Evolutionary conservation across 2,888 invertebrate genomes (phyloP).

Genomic region (Tinea trinotella): DNA sequence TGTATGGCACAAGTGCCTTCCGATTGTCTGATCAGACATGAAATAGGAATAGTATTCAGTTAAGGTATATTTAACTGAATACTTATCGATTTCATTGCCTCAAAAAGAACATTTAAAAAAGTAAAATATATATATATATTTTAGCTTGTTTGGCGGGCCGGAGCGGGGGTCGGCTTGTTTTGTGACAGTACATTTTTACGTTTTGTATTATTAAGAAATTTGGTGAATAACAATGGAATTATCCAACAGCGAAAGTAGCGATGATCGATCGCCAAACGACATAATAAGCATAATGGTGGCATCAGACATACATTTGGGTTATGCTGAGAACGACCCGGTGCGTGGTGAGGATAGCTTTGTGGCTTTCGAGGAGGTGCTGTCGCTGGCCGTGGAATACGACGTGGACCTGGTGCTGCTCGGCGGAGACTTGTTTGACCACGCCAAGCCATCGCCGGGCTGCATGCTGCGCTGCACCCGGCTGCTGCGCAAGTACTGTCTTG

Average conservation of each 20-base stretch:
- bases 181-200: too few relatives aligned
- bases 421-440: slow-evolving; percentile 97
- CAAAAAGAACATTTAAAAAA: too few relatives aligned
- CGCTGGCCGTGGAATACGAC: slow-evolving; percentile 65
- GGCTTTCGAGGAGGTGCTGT: slow-evolving; percentile 74
- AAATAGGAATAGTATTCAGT: too few relatives aligned
- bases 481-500: slow-evolving; percentile 78
- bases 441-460: slow-evolving; percentile 87
- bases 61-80: too few relatives aligned
- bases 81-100: too few relatives aligned
- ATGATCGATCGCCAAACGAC: slow-evolving; percentile 62
- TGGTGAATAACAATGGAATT: slow-evolving; percentile 37
- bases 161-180: too few relatives aligned
- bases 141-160: too few relatives aligned
- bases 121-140: too few relatives aligned
- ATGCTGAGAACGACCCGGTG: slow-evolving; percentile 72
- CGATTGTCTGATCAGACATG: too few relatives aligned
- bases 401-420: slow-evolving; percentile 80
- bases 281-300: slow-evolving; percentile 87
- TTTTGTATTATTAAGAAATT: neutral
- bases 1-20: too few relatives aligned
- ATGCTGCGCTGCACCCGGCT: slow-evolving; percentile 81
- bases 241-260: slow-evolving; percentile 34
- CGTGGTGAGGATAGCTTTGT: slow-evolving; percentile 67
- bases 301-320: slow-evolving; percentile 69